Base-by-base conservation (phyloP, 1,140 invertebrate genomes). In the Lethocerus indicus region DNA sequence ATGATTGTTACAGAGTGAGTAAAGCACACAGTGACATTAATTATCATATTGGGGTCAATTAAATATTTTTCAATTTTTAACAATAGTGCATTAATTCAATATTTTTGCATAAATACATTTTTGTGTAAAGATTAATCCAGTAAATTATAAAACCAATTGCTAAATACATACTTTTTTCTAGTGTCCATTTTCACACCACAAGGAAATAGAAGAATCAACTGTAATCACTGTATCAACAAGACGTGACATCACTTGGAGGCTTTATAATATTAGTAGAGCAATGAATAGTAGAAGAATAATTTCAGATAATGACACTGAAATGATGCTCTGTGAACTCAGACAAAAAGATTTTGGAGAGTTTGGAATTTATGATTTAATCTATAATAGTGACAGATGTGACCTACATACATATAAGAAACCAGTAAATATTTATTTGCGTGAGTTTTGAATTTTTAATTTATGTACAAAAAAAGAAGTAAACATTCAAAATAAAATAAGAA, bases 351-450 rank as follows among this genome's bases (percentile, higher is more conserved):
- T 84, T 51, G 76, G 75, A 13, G 72, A 85, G 63, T 86, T 82
- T 59, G 83, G 83, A 5, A 71, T 83, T 40, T 87, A 87, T 56
- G 70, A 76, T 46, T 60, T 83, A 21, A 70, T 21, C 9, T 4
- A 35, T 16, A 43, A 46, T 21, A 39, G 51, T 24, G 65, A 65
- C 0, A 70, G 60, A 21, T 83, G 81, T 58, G 53, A 63, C 18
- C 59, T 83, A 27, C 59, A 58, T 14, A 72, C 70, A 1, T 57
- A 69, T 13, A 74, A 72, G 56, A 64, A 75, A 46, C 74, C 82
- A n/a, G 75, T 78, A 1, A 76, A 82, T 63, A 75, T 80, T 45
- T 79, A 81, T 64, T 71, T 73, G 57, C 78, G 83, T 83, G 65
- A 77, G 72, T 74, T 46, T 27, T 24, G n/a, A n/a, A n/a, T 12